phyloP scores from a whole-genome alignment of 2,797 vertebrate species.

The Peromyscus attwateri region DNA sequence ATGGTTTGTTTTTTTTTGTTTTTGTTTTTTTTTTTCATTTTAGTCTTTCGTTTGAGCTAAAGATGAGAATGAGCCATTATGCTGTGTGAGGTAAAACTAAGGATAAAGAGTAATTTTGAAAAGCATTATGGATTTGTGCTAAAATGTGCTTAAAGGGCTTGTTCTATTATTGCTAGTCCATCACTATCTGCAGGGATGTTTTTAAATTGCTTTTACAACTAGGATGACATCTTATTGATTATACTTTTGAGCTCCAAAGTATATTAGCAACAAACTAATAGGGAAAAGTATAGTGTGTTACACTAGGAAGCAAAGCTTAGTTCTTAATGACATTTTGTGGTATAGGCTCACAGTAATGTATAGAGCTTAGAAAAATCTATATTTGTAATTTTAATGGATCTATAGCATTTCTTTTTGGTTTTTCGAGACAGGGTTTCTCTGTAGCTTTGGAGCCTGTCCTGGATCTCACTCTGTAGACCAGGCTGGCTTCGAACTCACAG shows the following conservation, averaged over 20 bases:
- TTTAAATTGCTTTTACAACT: conserved; percentile 62
- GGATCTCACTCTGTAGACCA: no score
- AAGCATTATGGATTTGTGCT: background rate
- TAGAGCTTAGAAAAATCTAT: background rate
- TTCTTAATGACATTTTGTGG: background rate
- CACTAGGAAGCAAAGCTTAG: conserved; percentile 34
- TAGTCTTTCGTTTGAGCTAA: conserved; percentile 38
- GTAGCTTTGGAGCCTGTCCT: no score
- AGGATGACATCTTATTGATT: conserved; percentile 10
- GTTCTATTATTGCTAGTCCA: background rate
- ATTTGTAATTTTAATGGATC: background rate
- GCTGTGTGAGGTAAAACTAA: background rate
- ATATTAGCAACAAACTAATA: conserved; percentile 23
- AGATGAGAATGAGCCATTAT: background rate
- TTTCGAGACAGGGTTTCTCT: no score
- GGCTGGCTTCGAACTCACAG: no score
- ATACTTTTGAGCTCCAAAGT: background rate
- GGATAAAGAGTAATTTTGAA: conserved; percentile 25
- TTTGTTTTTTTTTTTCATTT: background rate
- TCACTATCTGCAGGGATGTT: background rate
- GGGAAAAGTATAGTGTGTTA: background rate
- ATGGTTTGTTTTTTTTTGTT: background rate
- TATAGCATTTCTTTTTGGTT: background rate
- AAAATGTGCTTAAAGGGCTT: background rate
- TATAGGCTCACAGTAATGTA: conserved; percentile 12